Percentiles rank a stretch among this genome's conserved stretches.
phyloP scores from a whole-genome alignment of 2,888 invertebrate genomes.

The Auanema freiburgensis region DNA sequence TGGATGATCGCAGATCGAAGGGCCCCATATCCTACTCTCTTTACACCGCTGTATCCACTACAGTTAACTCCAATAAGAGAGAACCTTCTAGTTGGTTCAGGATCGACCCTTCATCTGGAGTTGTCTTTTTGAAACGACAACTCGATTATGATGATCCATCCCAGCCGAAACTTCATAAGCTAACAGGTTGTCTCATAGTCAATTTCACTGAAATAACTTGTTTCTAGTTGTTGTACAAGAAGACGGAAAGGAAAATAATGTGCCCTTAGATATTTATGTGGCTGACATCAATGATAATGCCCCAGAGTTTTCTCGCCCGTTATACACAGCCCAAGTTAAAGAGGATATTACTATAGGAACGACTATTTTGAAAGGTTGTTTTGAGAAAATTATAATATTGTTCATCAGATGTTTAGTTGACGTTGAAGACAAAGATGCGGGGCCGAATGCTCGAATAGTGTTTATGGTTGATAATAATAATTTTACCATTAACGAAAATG shows the following conservation, averaged over 20 bases:
- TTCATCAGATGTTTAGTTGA: constrained; percentile 46
- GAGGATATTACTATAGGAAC: constrained; percentile 90
- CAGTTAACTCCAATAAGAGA: not conserved
- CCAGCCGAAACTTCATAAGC: constrained; percentile 88
- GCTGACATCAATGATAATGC: constrained; percentile 61
- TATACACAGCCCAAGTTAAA: constrained; percentile 93
- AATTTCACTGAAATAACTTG: not conserved
- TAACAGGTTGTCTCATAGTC: constrained; percentile 68
- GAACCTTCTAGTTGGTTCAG: constrained; percentile 18
- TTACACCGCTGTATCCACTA: constrained; percentile 5
- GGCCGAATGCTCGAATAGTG: constrained; percentile 90
- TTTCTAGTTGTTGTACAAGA: constrained; percentile 83
- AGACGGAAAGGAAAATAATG: constrained; percentile 79
- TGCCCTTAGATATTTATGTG: constrained; percentile 45
- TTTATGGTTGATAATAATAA: constrained; percentile 89
- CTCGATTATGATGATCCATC: constrained; percentile 93
- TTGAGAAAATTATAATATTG: not conserved
- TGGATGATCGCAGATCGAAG: constrained; percentile 45
- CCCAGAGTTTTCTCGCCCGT: constrained; percentile 73
- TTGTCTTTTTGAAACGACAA: constrained; percentile 91
- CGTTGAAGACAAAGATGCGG: constrained; percentile 75
- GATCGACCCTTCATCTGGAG: constrained; percentile 84
- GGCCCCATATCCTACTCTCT: constrained; percentile 35
- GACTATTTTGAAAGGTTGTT: constrained; percentile 79
- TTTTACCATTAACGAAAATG: constrained; percentile 92